Conservation (phyloP, 30 jellyfish, hydroid and myxozoan genomes). For the Hydractinia symbiolongicarpus region DNA sequence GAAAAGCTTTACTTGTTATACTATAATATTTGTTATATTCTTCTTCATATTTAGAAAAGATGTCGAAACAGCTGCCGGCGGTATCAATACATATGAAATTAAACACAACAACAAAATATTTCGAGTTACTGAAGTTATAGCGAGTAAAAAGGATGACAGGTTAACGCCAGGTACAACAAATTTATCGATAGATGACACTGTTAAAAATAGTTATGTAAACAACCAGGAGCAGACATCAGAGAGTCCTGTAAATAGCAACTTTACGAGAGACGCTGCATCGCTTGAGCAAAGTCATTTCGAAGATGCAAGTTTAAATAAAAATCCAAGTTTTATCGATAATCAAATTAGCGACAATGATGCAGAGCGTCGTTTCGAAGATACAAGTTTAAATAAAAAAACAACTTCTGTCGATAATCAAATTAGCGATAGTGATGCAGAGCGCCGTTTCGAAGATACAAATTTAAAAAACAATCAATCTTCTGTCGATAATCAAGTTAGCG, state of each 20-base stretch:
- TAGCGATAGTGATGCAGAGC: not conserved
- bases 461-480: not conserved
- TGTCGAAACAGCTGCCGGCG: no score
- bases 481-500: not conserved
- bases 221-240: no score
- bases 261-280: no score
- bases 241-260: no score
- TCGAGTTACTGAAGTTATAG: constrained; percentile 3
- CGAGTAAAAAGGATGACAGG: not conserved
- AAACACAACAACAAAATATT: constrained; percentile 9
- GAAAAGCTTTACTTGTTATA: no score
- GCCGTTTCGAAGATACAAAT: not conserved
- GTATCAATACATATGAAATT: not conserved
- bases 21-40: no score
- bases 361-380: no score
- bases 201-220: not conserved
- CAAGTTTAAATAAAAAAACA: not conserved
- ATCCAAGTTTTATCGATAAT: not conserved
- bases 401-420: not conserved
- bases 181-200: not conserved
- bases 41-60: no score
- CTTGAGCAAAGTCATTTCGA: no score
- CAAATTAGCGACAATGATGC: not conserved
- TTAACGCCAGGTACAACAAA: not conserved
- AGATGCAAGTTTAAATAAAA: not conserved